These are phyloP conservation scores for Lepilemur ruficaudatus DNA, from an alignment of 2,797 vertebrate species.

Conservation along the genomic window DNA sequence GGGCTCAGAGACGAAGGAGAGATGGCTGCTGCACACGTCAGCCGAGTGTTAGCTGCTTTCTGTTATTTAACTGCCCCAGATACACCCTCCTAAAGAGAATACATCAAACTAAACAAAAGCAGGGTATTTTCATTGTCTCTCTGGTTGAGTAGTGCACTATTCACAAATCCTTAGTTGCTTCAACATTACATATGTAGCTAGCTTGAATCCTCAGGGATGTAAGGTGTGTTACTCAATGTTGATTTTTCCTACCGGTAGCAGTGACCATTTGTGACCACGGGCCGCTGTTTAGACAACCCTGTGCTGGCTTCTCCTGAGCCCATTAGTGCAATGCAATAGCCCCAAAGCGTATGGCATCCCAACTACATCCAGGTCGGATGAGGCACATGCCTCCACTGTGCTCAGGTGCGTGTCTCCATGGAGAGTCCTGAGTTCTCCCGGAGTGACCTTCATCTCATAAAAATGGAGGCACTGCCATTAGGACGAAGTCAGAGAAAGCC, in stretches of 20 bases:
- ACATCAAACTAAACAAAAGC: not conserved
- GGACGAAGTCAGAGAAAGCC: not conserved
- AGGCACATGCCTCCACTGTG: fast-evolving
- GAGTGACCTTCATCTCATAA: not conserved
- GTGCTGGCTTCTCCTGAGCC: not conserved
- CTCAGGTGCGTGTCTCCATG: fast-evolving
- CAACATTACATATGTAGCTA: fast-evolving
- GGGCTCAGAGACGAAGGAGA: not conserved
- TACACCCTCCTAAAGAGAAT: not conserved
- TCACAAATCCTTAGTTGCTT: not conserved
- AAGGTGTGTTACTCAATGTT: fast-evolving
- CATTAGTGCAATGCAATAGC: fast-evolving
- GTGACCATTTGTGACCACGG: not conserved
- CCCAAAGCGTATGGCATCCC: not conserved
- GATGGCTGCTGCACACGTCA: conserved; percentile 51
- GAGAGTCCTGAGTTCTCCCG: not conserved
- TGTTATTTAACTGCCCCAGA: not conserved
- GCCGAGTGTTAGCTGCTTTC: conserved; percentile 1
- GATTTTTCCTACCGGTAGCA: not conserved
- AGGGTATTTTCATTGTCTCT: not conserved
- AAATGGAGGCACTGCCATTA: too few relatives aligned
- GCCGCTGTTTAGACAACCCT: too few relatives aligned
- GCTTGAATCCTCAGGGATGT: not conserved
- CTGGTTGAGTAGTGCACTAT: fast-evolving
- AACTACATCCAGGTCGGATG: fast-evolving